Base-by-base conservation (phyloP, 2,888 invertebrate species). In the Trichogramma dendrolimi region DNA sequence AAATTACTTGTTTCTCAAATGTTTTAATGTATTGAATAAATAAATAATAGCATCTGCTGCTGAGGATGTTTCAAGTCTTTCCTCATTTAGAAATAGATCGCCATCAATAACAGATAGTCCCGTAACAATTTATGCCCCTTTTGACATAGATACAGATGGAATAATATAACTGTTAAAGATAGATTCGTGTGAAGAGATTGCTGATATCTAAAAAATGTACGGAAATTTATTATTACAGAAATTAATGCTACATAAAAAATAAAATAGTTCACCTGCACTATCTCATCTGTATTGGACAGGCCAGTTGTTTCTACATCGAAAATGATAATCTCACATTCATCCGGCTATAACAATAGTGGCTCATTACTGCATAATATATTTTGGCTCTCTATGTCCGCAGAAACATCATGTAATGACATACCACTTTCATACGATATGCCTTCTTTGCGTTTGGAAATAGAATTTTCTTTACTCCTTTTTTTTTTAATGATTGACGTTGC, bases 251-350 rank as follows among this genome's bases (percentile, higher is more conserved):
- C 14, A 14, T 1, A 14, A 14, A 14, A 38, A 47, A 53, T 40
- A 27, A 46, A 6, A 40, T 10, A 48, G 10, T 11, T 47, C 14
- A n/a, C 60, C 41, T 60, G 54, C n/a, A 60, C 48, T 8, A 60
- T 55, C 43, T 60, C 50, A 55, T 49, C 55, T 27, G 49, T 5
- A 5, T 10, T 46, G 6, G 5, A 4, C 7, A 43, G 10, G 6
- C 50, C 60, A 11, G 59, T 60, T 7, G 60, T 60, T 55, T 61
- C 57, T 4, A 47, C 8, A 14, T 61, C 61, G 52, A 57, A 57
- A 4, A 52, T 8, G 5, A 61, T 48, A 39, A 57, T 8, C 1
- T 14, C n/a, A 42, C 61, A 57, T 5, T 57, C 57, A 5, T 56
- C 38, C 5, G 4, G n/a, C 38, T 1, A 46, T 55, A 27, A 14